A percentile compares a stretch with the other conserved stretches of the same genome.
Evolutionary conservation across 2,888 invertebrate genomes (phyloP).

Genomic region (Pinctada fucata): DNA sequence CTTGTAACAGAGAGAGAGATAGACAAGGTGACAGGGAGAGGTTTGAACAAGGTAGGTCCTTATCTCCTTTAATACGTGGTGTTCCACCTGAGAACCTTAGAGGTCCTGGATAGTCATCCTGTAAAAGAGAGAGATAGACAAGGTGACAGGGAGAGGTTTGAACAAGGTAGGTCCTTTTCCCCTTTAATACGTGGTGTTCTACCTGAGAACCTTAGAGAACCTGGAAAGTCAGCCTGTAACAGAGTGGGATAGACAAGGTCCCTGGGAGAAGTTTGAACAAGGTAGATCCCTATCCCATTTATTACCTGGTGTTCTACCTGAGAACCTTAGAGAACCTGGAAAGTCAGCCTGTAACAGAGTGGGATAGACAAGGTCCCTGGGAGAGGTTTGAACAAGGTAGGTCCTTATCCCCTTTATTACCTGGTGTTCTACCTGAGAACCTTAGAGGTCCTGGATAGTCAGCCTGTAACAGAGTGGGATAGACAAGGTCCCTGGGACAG

Average conservation of each 20-base stretch:
- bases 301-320: constrained; percentile 72
- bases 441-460: constrained; percentile 70
- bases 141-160: constrained; percentile 70
- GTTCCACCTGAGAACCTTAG: constrained; percentile 72
- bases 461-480: constrained; percentile 64
- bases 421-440: constrained; percentile 73
- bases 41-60: constrained; percentile 70
- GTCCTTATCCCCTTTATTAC: constrained; percentile 46
- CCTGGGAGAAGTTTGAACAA: too few species aligned
- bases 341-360: constrained; percentile 61
- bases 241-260: too few species aligned
- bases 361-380: constrained; percentile 67
- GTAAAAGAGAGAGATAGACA: constrained; percentile 58
- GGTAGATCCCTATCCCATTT: not conserved
- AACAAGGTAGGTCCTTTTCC: constrained; percentile 64
- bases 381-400: constrained; percentile 73
- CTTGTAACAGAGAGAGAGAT: constrained; percentile 62
- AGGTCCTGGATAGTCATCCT: constrained; percentile 68
- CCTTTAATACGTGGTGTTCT: too few species aligned
- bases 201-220: too few species aligned
- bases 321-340: constrained; percentile 71
- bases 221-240: too few species aligned
- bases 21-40: constrained; percentile 67
- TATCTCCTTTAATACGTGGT: constrained; percentile 55
- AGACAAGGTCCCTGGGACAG: constrained; percentile 67